A percentile compares a stretch with the other conserved stretches of the same genome.
Conservation (phyloP, 2,113 vertebrate genomes). For the Calyptommatus sinebrachiatus region DNA sequence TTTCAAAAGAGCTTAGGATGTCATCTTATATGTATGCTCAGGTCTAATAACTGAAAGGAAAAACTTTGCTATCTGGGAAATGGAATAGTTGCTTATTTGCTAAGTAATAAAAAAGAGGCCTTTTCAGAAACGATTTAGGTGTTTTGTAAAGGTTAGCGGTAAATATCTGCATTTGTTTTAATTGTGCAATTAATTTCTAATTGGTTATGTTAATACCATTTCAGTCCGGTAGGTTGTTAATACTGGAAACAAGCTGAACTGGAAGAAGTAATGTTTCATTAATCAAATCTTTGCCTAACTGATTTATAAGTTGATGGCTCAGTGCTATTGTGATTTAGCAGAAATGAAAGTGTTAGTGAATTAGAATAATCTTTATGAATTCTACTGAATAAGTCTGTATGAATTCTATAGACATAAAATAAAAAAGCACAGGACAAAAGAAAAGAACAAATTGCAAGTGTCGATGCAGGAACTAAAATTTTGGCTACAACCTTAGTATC, state of each 20-base stretch:
- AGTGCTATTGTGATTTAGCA: neutral
- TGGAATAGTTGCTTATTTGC: neutral
- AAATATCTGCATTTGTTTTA: neutral
- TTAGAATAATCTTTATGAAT: neutral
- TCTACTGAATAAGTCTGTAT: neutral
- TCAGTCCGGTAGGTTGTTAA: neutral
- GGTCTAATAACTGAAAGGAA: neutral
- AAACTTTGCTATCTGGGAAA: neutral
- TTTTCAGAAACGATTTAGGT: slow-evolving; percentile 17
- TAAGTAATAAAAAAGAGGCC: neutral
- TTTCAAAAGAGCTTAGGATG: neutral
- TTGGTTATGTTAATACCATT: neutral
- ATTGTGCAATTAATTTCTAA: neutral
- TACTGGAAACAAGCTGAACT: slow-evolving; percentile 24
- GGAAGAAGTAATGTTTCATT: neutral
- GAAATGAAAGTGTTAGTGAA: neutral
- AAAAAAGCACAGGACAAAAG: slow-evolving; percentile 9
- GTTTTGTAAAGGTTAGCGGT: neutral
- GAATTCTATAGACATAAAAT: slow-evolving; percentile 7
- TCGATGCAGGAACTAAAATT: neutral
- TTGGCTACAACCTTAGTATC: neutral
- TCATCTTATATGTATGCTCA: neutral
- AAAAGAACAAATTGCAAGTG: neutral
- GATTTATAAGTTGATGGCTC: slow-evolving; percentile 1
- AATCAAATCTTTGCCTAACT: slow-evolving; percentile 13